Evolutionary conservation across 1,140 invertebrate genomes (phyloP).

Genomic region (Platyscapa corneri): DNA sequence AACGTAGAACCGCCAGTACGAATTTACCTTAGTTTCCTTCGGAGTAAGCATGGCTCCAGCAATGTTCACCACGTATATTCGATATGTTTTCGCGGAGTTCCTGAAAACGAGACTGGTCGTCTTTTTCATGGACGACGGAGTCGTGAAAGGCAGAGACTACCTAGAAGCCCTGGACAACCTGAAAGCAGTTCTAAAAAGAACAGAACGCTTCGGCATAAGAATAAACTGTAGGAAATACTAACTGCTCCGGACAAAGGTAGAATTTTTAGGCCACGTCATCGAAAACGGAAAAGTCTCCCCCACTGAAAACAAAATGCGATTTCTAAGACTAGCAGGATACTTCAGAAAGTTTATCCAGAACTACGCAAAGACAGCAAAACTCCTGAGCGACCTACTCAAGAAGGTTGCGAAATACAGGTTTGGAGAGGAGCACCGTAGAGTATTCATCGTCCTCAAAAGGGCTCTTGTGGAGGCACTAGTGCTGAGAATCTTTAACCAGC

Average conservation of each 20-base stretch:
- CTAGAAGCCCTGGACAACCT: slow-evolving; percentile 1
- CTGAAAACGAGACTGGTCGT: neutral
- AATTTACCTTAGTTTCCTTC: no score
- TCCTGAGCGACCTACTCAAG: slow-evolving; percentile 39
- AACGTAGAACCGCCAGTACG: no score
- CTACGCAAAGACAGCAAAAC: neutral
- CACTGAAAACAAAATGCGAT: neutral
- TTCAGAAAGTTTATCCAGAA: slow-evolving; percentile 6
- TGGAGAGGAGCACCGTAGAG: neutral
- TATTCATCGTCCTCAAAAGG: neutral
- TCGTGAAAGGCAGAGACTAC: neutral
- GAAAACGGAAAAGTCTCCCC: neutral
- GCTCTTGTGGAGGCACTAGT: neutral
- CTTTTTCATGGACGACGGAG: neutral
- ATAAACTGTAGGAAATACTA: slow-evolving; percentile 41
- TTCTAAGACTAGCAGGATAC: slow-evolving; percentile 4
- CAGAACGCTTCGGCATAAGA: neutral
- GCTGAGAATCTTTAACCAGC: slow-evolving; percentile 23
- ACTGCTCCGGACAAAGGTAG: neutral
- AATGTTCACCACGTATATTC: neutral
- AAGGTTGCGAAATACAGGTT: neutral
- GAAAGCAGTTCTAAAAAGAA: neutral
- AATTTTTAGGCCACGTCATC: neutral
- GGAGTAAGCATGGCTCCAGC: no score
- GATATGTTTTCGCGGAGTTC: neutral